phyloP scores from a whole-genome alignment of 2,797 vertebrate species.

The Phalloptychus januarius region DNA sequence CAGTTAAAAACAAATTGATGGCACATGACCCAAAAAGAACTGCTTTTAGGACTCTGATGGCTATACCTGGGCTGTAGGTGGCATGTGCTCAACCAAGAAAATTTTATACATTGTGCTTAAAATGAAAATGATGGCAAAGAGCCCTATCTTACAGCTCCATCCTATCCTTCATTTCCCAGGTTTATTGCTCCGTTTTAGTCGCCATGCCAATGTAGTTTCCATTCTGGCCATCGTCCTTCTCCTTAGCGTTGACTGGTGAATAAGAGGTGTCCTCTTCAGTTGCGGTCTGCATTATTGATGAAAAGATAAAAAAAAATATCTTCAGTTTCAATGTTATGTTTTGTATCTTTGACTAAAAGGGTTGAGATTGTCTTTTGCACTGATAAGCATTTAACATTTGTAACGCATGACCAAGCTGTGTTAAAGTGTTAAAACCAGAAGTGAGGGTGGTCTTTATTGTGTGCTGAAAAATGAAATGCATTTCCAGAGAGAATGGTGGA shows the following conservation, averaged over 20 bases:
- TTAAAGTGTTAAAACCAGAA: constrained; percentile 30
- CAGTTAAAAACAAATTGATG: constrained; percentile 8
- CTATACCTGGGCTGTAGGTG: constrained; percentile 3
- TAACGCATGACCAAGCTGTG: not conserved
- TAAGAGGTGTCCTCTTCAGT: constrained; percentile 68
- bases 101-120: constrained; percentile 3
- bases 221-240: constrained; percentile 74
- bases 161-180: constrained; percentile 27
- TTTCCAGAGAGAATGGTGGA: not conserved
- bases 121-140: constrained; percentile 8
- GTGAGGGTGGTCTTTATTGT: not conserved
- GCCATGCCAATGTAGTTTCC: constrained; percentile 70
- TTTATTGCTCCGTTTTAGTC: constrained; percentile 47
- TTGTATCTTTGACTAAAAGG: not conserved
- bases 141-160: not conserved
- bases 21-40: not conserved
- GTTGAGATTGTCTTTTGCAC: not conserved
- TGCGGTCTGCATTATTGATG: constrained; percentile 40
- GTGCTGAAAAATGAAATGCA: not conserved
- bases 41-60: not conserved
- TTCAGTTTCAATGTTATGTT: not conserved
- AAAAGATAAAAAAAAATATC: constrained; percentile 3
- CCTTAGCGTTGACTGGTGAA: constrained; percentile 65
- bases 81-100: constrained; percentile 15
- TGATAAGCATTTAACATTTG: not conserved